Base-by-base conservation (phyloP, 2,888 invertebrate genomes). In the Leptothorax acervorum region DNA sequence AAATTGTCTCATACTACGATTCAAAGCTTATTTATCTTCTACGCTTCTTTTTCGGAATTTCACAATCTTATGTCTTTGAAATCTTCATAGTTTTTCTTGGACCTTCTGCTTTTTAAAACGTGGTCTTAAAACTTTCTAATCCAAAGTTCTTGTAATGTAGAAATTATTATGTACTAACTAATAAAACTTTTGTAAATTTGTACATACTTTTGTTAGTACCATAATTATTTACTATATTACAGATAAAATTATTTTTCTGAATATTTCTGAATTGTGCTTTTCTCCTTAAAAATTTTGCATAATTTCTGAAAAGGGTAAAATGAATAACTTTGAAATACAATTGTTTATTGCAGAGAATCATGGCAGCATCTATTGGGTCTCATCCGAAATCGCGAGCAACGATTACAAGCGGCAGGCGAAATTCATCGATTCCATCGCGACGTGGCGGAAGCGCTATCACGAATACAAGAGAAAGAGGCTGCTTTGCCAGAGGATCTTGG, bases 351-450 rank as follows among this genome's bases (percentile, higher is more conserved):
- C 91, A 97, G 98, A 87, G 96, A 97, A 90, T 97, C 96, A 5
- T 99, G 99, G 99, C 97, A 98, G 88, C 97, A 97, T 66, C 96
- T 99, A 0, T 96, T 99, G 73, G 97, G 98, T 74, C 97, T 98
- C 93, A 97, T 99, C 84, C 97, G 97, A 90, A 97, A 97, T 71
- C 96, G 99, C 18, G 98, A 98, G 88, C 97, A 97, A 86, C 97
- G 98, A 62, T 95, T 99, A 57, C 97, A 97, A 93, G 99, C 99
- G 0, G 99, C 99, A 1, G 99, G 98, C 12, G 99, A 99, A 95
- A 98, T 99, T 89, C 99, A 99, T 95, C 97, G 99, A 81, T 99
- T 99, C 96, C 99, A 99, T 95, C 97, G 99, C 78, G 99, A 99
- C 95, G 98, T 98, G 1, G 98, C 97, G 35, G 99, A 99, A 93